Base-by-base conservation (phyloP, 2,113 vertebrate species). In the Spizaetus ornatus region DNA sequence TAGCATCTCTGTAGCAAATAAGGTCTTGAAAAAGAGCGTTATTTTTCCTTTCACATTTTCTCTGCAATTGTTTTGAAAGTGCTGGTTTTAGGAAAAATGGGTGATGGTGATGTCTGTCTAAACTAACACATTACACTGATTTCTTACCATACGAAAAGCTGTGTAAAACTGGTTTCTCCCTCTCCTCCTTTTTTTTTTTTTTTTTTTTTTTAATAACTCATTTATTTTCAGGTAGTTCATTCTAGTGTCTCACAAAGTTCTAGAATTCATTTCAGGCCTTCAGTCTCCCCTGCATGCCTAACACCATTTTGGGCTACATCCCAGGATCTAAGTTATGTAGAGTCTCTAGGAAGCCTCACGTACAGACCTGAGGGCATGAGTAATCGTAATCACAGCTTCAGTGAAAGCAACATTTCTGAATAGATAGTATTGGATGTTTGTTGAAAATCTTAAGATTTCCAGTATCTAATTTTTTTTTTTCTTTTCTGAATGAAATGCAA, bases 81-180 rank as follows among this genome's bases (percentile, higher is more conserved):
- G 0, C 2, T 67, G 0, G 6, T 80, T 79, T 53, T 52, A n/a
- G 11, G 13, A 4, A 50, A 65, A 65, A 72, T 58, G 1, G 1
- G 8, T 86, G 25, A 38, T 50, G 47, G 5, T 65, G 16, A 27
- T 65, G 23, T 43, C 10, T 65, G 1, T 52, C 45, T 76, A 43
- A 91, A 74, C 34, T 7, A 59, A 27, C 22, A 17, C 2, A 12
- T 53, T 34, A 18, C 7, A 6, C 59, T 59, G 9, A 58, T 67
- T 67, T 72, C 11, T 58, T 79, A 23, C 0, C 20, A 3, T 31
- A 63, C 31, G 12, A 91, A 71, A 89, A 62, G 3, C 13, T 83
- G 11, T 25, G 48, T 12, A 40, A 83, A 78, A 29, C 2, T 3
- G 3, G 6, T 38, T 82, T 67, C 7, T 34, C 45, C 4, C 21